Evolutionary conservation across 2,797 vertebrate species (phyloP), one percentile per base, ranked within the genome.

Genomic region (Gouania willdenowi): DNA sequence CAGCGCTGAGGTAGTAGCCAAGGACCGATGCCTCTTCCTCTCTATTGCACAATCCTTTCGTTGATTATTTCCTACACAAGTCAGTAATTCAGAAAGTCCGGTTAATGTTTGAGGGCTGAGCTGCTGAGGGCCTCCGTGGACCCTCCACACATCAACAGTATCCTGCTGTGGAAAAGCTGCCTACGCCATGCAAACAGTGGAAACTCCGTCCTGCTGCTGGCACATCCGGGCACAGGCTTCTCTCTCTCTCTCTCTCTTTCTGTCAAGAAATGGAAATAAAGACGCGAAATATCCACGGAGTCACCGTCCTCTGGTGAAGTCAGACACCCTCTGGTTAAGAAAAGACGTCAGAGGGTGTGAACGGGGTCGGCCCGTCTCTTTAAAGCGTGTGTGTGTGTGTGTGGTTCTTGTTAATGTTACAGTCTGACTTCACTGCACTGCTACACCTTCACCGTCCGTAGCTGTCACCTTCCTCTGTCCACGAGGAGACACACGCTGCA

Each of bases 141-240:
- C 71, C 69, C 77, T 39, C 42, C 51, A 37, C 56, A 75, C 76
- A 74, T 56, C 48, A 68, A 77, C 43, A 48, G 59, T 56, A 44
- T 52, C 71, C 61, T 42, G 64, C 55, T 59, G 52, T 10, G 46
- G 27, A 65, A 63, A 75, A 79, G 64, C 62, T 77, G 62, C 58
- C 80, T 87, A 82, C 85, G 85, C 83, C 84, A 86, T 77, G 81
- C 59, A 70, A n/a, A n/a, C n/a, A 73, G 64, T 73, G 11, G 26
- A 77, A 60, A 52, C 31, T 48, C 63, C 66, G 70, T 21, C n/a
- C n/a, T n/a, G 62, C 55, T 37, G 70, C 61, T 74, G 68, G 56
- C 66, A 82, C 79, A 82, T 82, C 80, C 84, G 75, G 62, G 76
- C 64, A 37, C 71, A 41, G 61, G 51, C n/a, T n/a, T n/a, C n/a